Conservation (phyloP, 2,113 vertebrate species). For the Lampris incognitus region DNA sequence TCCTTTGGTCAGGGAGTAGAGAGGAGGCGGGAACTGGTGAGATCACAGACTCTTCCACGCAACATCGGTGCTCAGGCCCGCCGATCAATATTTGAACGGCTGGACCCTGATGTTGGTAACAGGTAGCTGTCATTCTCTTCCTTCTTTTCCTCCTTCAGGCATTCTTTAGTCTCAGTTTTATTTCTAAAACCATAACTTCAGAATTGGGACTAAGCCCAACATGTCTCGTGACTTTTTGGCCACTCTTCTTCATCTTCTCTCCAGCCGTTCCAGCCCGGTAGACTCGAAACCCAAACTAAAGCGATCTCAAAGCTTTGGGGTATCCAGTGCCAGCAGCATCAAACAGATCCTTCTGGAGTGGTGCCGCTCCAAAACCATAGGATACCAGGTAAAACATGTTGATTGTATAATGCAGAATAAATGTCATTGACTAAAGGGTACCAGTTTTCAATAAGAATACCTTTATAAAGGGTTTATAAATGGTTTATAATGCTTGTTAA, state of each 20-base stretch:
- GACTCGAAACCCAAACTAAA: conserved; percentile 91
- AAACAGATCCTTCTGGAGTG: conserved; percentile 97
- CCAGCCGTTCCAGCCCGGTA: conserved; percentile 83
- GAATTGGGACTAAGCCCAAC: background rate
- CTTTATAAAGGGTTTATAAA: no score
- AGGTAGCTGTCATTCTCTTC: conserved; percentile 77
- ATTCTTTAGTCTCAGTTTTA: background rate
- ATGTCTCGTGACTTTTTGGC: background rate
- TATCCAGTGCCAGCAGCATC: conserved; percentile 96
- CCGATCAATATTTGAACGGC: conserved; percentile 89
- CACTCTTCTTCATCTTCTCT: background rate
- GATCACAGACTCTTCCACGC: conserved; percentile 94
- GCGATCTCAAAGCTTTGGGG: conserved; percentile 95
- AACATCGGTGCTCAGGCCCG: conserved; percentile 87
- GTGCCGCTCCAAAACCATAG: conserved; percentile 96
- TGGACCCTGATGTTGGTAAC: conserved; percentile 83
- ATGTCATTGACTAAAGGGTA: no score
- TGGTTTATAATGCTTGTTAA: no score
- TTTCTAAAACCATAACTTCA: background rate
- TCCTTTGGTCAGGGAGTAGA: conserved; percentile 78
- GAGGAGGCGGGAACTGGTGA: conserved; percentile 89
- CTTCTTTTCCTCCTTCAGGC: background rate
- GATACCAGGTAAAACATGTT: conserved; percentile 88
- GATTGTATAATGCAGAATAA: no score
- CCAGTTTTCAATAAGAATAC: no score